Conservation (phyloP, 2,888 invertebrate genomes). For the Acheta domesticus region DNA sequence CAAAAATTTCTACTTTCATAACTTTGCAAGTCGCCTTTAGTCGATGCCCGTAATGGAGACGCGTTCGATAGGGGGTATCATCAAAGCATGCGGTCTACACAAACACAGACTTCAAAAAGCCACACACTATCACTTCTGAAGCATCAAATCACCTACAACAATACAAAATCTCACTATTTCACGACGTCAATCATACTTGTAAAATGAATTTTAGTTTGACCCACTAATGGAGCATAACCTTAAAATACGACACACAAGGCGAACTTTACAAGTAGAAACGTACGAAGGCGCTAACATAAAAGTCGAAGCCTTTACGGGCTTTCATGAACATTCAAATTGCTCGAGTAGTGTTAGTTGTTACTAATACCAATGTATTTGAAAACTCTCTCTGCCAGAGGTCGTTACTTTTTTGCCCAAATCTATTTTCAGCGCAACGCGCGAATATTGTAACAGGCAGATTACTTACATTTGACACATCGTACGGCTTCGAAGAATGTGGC, state of each 20-base stretch:
- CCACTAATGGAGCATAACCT: slow-evolving; percentile 9
- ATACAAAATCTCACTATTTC: no score
- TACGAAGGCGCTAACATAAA: background rate
- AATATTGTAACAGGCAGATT: slow-evolving; percentile 37
- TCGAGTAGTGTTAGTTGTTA: background rate
- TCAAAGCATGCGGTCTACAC: no score
- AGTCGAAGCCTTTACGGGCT: background rate
- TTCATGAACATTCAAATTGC: no score
- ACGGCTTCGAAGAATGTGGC: slow-evolving; percentile 48
- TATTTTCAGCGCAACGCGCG: slow-evolving; percentile 39
- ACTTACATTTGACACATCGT: slow-evolving; percentile 53
- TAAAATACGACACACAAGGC: background rate
- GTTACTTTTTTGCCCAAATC: slow-evolving; percentile 39
- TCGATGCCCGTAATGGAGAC: no score
- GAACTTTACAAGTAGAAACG: background rate
- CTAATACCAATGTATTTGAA: background rate
- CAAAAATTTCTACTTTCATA: no score
- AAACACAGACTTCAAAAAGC: no score
- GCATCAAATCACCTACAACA: no score
- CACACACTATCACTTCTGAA: no score
- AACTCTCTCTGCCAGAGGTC: slow-evolving; percentile 37
- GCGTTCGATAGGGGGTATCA: no score
- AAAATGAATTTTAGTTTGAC: background rate
- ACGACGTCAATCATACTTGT: no score
- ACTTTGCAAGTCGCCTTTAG: no score